Evolutionary conservation across 2,888 invertebrate genomes (phyloP).

Genomic region (Eulithis prunata): DNA sequence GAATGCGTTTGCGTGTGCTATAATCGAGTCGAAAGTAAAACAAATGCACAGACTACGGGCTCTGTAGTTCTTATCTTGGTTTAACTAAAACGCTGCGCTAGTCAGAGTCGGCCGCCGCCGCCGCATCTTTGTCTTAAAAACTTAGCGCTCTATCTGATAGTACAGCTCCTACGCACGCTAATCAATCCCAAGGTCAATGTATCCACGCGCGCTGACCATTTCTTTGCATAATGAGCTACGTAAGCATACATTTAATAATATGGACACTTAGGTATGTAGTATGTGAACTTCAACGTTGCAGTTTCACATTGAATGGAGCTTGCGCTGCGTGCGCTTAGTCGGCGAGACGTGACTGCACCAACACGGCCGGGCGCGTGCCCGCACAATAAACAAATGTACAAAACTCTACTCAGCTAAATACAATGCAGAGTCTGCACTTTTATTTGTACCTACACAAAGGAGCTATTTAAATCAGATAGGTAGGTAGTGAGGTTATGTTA

Average conservation of each 20-base stretch:
- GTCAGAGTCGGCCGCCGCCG: too few relatives aligned
- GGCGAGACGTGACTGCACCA: conserved; percentile 23
- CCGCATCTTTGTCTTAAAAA: too few relatives aligned
- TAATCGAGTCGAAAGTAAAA: too few relatives aligned
- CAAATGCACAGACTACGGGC: too few relatives aligned
- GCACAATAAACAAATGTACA: conserved; percentile 1
- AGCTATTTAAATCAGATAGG: too few relatives aligned
- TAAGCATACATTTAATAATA: not conserved
- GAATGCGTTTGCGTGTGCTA: too few relatives aligned
- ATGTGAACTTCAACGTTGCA: conserved; percentile 18
- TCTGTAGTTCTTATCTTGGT: too few relatives aligned
- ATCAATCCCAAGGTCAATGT: not conserved
- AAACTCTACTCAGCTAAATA: conserved; percentile 3
- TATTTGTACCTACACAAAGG: not conserved
- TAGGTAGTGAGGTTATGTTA: too few relatives aligned
- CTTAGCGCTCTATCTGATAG: too few relatives aligned
- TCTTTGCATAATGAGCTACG: conserved; percentile 2
- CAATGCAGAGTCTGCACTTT: conserved; percentile 1
- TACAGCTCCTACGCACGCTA: too few relatives aligned
- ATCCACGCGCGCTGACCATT: conserved; percentile 2
- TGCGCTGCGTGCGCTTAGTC: conserved; percentile 8
- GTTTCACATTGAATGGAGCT: conserved; percentile 22
- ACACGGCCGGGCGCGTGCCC: conserved; percentile 1
- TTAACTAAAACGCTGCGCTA: too few relatives aligned
- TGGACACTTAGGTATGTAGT: not conserved